phyloP scores from a whole-genome alignment of 2,888 invertebrate species.

The Platyscelio sp. region DNA sequence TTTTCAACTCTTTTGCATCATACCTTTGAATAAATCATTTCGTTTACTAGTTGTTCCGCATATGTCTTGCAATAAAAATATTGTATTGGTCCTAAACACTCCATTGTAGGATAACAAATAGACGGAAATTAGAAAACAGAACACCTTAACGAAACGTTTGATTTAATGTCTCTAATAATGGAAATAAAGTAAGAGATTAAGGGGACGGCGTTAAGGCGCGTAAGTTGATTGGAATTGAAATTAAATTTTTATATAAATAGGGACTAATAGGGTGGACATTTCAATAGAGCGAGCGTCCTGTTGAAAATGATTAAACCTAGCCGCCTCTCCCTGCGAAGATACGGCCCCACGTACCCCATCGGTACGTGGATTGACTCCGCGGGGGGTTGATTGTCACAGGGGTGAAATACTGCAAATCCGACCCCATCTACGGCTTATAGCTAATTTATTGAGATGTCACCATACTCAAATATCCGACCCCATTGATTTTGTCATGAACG shows the following conservation, averaged over 20 bases:
- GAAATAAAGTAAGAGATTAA: slow-evolving; percentile 60
- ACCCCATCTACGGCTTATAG: slow-evolving; percentile 74
- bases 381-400: slow-evolving; percentile 84
- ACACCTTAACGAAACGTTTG: background rate
- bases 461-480: slow-evolving; percentile 72
- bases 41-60: too few relatives aligned
- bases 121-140: background rate
- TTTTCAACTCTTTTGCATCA: too few relatives aligned
- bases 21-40: too few relatives aligned
- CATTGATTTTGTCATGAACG: slow-evolving; percentile 49
- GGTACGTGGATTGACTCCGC: slow-evolving; percentile 78
- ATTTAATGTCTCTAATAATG: slow-evolving; percentile 48
- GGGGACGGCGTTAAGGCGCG: slow-evolving; percentile 52
- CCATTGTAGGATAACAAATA: too few relatives aligned
- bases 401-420: slow-evolving; percentile 73
- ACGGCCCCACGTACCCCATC: slow-evolving; percentile 75
- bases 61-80: too few relatives aligned
- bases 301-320: slow-evolving; percentile 83
- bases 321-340: slow-evolving; percentile 71
- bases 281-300: slow-evolving; percentile 75
- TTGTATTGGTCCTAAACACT: too few relatives aligned
- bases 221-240: slow-evolving; percentile 69
- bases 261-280: slow-evolving; percentile 77
- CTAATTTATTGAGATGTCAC: slow-evolving; percentile 84
- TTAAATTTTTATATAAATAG: slow-evolving; percentile 72